Percentiles rank a stretch among this genome's conserved stretches.
These are phyloP conservation scores for Coracopsis vasa DNA, from an alignment of 2,113 vertebrate species.

Conservation along the genomic window DNA sequence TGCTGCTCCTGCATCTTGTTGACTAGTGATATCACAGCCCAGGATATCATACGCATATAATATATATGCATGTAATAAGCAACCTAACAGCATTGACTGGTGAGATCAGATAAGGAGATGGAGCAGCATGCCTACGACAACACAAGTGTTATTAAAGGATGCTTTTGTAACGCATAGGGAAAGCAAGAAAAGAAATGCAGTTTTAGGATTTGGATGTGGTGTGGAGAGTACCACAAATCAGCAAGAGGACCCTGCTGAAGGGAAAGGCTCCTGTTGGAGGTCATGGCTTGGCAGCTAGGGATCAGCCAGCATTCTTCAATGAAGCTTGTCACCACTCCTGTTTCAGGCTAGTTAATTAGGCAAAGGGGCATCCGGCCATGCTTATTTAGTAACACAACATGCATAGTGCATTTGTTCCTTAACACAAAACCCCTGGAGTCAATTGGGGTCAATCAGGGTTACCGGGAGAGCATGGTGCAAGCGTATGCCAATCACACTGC, in stretches of 20 bases:
- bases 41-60: background rate
- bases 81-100: background rate
- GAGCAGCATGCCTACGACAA: background rate
- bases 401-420: constrained; percentile 4
- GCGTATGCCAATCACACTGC: background rate
- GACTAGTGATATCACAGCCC: background rate
- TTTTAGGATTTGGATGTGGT: background rate
- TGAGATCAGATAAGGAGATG: background rate
- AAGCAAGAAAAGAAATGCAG: background rate
- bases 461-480: background rate
- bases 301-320: background rate
- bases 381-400: constrained; percentile 27
- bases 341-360: constrained; percentile 50
- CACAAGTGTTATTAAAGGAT: background rate
- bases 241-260: background rate
- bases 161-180: background rate
- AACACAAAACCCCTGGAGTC: background rate
- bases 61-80: background rate
- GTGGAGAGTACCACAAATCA: fast-evolving
- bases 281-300: background rate
- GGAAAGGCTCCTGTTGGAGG: background rate
- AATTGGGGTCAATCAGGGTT: background rate
- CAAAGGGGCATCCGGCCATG: constrained; percentile 29
- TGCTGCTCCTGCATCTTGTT: background rate
- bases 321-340: background rate